A percentile compares a stretch with the other conserved stretches of the same genome.
Conservation (phyloP, 2,888 invertebrate genomes). For the Leptothorax acervorum region DNA sequence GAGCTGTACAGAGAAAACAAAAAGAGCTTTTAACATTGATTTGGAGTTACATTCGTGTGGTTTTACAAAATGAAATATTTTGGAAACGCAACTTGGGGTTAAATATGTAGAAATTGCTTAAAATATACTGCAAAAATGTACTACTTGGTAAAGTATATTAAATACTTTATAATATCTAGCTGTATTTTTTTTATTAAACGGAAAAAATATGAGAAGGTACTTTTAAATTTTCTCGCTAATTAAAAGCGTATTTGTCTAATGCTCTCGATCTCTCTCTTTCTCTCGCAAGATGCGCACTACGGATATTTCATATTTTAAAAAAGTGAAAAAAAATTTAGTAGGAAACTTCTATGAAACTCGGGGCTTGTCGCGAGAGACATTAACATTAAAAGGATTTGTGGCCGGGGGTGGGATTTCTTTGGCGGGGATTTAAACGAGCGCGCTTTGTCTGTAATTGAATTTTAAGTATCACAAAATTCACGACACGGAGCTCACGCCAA, state of each 20-base stretch:
- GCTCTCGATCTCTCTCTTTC: neutral
- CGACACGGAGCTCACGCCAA: slow-evolving; percentile 26
- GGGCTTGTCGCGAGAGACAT: slow-evolving; percentile 26
- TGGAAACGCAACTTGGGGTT: neutral
- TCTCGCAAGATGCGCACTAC: neutral
- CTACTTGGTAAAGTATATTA: neutral
- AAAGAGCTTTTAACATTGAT: neutral
- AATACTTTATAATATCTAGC: neutral
- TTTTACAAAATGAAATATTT: neutral
- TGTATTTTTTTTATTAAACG: neutral
- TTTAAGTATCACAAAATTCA: slow-evolving; percentile 46
- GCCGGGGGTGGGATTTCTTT: slow-evolving; percentile 30
- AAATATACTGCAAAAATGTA: neutral
- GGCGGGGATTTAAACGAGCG: slow-evolving; percentile 36
- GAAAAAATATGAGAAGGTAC: neutral
- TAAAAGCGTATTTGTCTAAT: slow-evolving; percentile 5
- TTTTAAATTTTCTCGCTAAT: neutral
- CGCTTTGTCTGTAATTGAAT: slow-evolving; percentile 48
- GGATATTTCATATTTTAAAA: slow-evolving; percentile 11
- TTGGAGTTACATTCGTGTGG: neutral
- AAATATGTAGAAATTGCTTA: neutral
- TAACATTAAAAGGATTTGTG: slow-evolving; percentile 43
- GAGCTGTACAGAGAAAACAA: neutral
- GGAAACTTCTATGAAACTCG: slow-evolving; percentile 23
- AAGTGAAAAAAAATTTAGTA: slow-evolving; percentile 25